A percentile compares a stretch with the other conserved stretches of the same genome.
Evolutionary conservation across 2,113 vertebrate species (phyloP).

Genomic region (Datnioides undecimradiatus): DNA sequence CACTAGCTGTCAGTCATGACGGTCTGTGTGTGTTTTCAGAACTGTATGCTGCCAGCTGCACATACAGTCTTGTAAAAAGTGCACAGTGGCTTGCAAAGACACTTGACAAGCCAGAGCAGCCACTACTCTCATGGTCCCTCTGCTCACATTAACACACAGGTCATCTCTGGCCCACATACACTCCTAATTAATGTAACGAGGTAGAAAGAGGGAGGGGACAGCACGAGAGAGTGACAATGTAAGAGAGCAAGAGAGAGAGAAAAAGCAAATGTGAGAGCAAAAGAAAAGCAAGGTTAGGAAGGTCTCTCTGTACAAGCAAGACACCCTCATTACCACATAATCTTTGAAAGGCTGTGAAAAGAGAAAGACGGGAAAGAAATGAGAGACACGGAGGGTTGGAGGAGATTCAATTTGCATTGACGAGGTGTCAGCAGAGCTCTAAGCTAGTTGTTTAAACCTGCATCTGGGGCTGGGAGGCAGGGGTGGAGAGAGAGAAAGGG

Average conservation of each 20-base stretch:
- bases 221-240: slow-evolving; percentile 24
- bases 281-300: slow-evolving; percentile 47
- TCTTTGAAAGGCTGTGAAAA: slow-evolving; percentile 49
- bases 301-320: slow-evolving; percentile 43
- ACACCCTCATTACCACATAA: slow-evolving; percentile 66
- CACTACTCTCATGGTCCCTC: slow-evolving; percentile 13
- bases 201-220: slow-evolving; percentile 26
- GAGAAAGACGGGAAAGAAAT: slow-evolving; percentile 32
- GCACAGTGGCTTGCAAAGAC: slow-evolving; percentile 11
- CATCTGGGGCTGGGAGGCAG: background rate
- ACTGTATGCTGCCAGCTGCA: background rate
- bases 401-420: slow-evolving; percentile 66
- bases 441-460: slow-evolving; percentile 46
- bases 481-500: slow-evolving; percentile 5
- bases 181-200: slow-evolving; percentile 54
- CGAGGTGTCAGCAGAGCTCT: slow-evolving; percentile 37
- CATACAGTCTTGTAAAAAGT: background rate
- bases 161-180: slow-evolving; percentile 39
- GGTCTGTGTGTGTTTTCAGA: background rate
- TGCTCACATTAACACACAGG: slow-evolving; percentile 59
- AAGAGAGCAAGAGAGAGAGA: slow-evolving; percentile 1
- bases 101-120: slow-evolving; percentile 28
- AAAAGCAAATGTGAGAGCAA: slow-evolving; percentile 27
- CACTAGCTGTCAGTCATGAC: background rate
- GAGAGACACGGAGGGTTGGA: slow-evolving; percentile 30